Evolutionary conservation across 1,140 invertebrate genomes (phyloP), one percentile per base, ranked within the genome.

Genomic region (Thereuonema tuberculata): DNA sequence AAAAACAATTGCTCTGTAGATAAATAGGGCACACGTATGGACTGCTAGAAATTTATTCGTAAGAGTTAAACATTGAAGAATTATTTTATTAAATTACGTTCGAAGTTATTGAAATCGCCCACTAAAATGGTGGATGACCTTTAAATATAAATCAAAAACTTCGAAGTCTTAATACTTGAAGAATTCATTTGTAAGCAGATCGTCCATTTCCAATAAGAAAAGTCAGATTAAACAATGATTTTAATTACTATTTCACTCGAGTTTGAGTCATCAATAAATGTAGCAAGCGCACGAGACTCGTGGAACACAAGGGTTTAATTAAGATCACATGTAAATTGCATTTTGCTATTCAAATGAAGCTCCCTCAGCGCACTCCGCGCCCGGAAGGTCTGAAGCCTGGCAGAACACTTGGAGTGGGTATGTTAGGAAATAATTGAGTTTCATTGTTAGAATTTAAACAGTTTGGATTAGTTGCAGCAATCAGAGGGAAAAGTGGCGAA

Each of bases 311-410:
- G 53, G 53, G 53, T 29, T 55, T 55, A 55, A 55, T 55, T 55
- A 55, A 55, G 53, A 55, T 55, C 27, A 25, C 53, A 55, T 55
- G 53, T 29, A 55, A 55, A 55, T 55, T 55, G 53, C 53, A 55
- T 28, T 55, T 28, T 14, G 17, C 53, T 55, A 55, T 55, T 55
- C 53, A 55, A 29, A 55, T 55, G 25, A 29, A 55, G 53, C 24
- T 55, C 21, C 53, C 53, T 25, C 2, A 17, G 14, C 24, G 14
- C 17, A 9, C 5, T 20, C 9, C 21, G 48, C 9, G 5, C 9
- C 23, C 48, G 5, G 9, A 12, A 20, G 48, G 48, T 21, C 48
- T 17, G 9, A 20, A 20, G 48, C 48, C 48, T 24, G 48, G 37
- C 48, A 5, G 31, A 37, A 50, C 48, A 50, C 48, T 50, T 50